Conservation (phyloP, 2,888 invertebrate genomes). For the Abrostola tripartita region DNA sequence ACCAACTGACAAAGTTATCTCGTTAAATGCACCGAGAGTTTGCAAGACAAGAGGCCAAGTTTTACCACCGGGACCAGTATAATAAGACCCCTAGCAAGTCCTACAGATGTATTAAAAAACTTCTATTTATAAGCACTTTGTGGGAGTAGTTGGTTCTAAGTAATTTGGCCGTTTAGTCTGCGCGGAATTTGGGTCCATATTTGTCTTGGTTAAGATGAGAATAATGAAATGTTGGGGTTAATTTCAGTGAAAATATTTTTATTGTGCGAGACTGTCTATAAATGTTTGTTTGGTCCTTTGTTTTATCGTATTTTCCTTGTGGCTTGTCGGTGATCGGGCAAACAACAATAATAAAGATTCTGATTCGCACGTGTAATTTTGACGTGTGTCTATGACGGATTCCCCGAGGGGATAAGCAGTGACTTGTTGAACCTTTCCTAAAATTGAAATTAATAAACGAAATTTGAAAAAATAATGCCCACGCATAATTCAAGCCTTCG, state of each 20-base stretch:
- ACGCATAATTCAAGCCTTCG: too few relatives aligned
- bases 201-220: conserved; percentile 38
- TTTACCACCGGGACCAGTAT: conserved; percentile 59
- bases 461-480: too few relatives aligned
- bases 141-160: conserved; percentile 39
- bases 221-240: conserved; percentile 8
- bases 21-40: conserved; percentile 82
- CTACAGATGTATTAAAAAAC: conserved; percentile 28
- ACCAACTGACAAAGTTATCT: conserved; percentile 78
- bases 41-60: conserved; percentile 71
- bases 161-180: conserved; percentile 57
- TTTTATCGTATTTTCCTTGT: too few relatives aligned
- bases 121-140: conserved; percentile 20
- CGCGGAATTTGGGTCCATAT: conserved; percentile 40
- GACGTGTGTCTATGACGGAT: too few relatives aligned
- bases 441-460: too few relatives aligned
- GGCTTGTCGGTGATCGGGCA: too few relatives aligned
- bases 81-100: conserved; percentile 52
- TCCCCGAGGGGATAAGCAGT: too few relatives aligned
- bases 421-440: too few relatives aligned
- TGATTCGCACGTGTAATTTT: too few relatives aligned
- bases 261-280: background rate
- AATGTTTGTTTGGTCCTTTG: background rate
- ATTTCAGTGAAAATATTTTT: background rate
- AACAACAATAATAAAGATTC: too few relatives aligned